Conservation (phyloP, 2,888 invertebrate species). For the Malacosoma neustria region DNA sequence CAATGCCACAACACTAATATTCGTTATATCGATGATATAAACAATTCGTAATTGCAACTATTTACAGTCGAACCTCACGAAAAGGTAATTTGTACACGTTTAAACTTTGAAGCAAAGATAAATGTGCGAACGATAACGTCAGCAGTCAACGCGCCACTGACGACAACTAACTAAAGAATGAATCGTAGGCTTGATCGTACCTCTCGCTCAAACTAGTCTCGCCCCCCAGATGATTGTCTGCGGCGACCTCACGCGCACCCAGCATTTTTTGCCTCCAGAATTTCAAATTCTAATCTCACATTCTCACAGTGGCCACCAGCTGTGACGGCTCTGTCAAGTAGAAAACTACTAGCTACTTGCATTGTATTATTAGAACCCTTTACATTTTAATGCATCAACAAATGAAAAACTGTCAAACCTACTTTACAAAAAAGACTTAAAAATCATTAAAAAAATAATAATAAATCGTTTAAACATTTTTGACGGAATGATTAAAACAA, state of each 20-base stretch:
- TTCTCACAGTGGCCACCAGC: neutral
- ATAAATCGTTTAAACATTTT: too few relatives aligned
- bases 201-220: conserved; percentile 40
- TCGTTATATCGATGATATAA: conserved; percentile 43
- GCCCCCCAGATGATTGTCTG: conserved; percentile 29
- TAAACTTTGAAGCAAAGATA: conserved; percentile 24
- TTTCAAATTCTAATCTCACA: neutral
- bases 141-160: conserved; percentile 60
- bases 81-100: conserved; percentile 30
- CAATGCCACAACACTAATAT: conserved; percentile 42
- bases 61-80: conserved; percentile 34
- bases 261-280: conserved; percentile 19
- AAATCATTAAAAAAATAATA: too few relatives aligned
- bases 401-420: too few relatives aligned
- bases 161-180: conserved; percentile 52
- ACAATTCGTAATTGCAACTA: conserved; percentile 34
- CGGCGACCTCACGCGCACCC: conserved; percentile 42
- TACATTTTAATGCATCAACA: neutral
- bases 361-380: neutral
- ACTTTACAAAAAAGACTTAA: too few relatives aligned
- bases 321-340: neutral
- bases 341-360: neutral
- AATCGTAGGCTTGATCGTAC: conserved; percentile 38
- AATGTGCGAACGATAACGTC: conserved; percentile 31
- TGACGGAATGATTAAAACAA: too few relatives aligned